A percentile compares a stretch with the other conserved stretches of the same genome.
Evolutionary conservation across 2,113 vertebrate species (phyloP).

Genomic region (Macaca mulatta): DNA sequence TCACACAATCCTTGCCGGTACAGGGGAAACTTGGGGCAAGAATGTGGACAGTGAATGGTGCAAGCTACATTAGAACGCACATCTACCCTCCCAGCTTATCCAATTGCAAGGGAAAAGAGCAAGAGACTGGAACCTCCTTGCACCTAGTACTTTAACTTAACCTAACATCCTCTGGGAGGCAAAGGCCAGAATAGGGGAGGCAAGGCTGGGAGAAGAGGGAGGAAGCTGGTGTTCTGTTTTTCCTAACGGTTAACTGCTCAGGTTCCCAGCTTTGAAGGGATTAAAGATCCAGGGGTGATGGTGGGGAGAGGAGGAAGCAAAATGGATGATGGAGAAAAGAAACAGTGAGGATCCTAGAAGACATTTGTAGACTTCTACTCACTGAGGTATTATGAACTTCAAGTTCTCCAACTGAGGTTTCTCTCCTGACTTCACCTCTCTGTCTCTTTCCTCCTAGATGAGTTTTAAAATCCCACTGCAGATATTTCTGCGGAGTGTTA

Average conservation of each 20-base stretch:
- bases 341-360: background rate
- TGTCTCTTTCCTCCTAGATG: background rate
- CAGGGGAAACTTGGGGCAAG: background rate
- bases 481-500: background rate
- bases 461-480: background rate
- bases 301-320: background rate
- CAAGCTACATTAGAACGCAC: background rate
- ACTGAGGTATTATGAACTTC: background rate
- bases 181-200: background rate
- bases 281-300: slow-evolving; percentile 9
- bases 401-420: background rate
- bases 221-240: background rate
- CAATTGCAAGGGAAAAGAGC: background rate
- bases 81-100: background rate
- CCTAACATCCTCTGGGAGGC: background rate
- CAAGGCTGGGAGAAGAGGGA: background rate
- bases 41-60: background rate
- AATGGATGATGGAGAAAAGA: slow-evolving; percentile 14
- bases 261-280: background rate
- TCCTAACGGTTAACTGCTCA: background rate
- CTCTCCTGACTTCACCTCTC: background rate
- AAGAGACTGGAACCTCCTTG: background rate
- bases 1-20: background rate
- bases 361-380: background rate
- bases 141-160: background rate